Percentiles rank a stretch among this genome's conserved stretches.
These are phyloP conservation scores for Tricholaema leucomelas DNA, from an alignment of 2,113 vertebrate genomes.

Conservation along the genomic window DNA sequence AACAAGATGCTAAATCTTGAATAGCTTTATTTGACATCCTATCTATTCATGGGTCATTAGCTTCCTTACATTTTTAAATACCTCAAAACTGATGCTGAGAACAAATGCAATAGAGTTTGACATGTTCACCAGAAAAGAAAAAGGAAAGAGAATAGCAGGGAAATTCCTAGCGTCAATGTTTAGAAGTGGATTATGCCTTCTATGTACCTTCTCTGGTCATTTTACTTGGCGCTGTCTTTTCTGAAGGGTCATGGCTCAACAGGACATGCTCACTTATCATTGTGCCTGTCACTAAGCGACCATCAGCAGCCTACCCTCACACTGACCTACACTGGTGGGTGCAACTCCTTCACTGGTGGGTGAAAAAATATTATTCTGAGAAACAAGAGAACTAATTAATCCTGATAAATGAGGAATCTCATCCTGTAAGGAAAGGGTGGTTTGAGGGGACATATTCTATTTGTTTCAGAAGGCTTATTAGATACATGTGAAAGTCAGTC, in stretches of 20 bases:
- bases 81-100: conserved; percentile 15
- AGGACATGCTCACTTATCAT: conserved; percentile 71
- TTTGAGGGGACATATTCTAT: background rate
- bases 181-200: conserved; percentile 24
- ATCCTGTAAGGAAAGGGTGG: background rate
- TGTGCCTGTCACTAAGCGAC: conserved; percentile 67
- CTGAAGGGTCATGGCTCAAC: conserved; percentile 69
- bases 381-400: conserved; percentile 73
- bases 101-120: conserved; percentile 41
- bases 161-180: conserved; percentile 62
- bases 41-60: conserved; percentile 14
- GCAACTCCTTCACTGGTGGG: no score
- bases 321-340: conserved; percentile 65
- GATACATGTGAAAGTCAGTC: background rate
- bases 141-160: background rate
- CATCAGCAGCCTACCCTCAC: conserved; percentile 69
- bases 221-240: conserved; percentile 66
- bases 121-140: conserved; percentile 44
- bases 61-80: conserved; percentile 14
- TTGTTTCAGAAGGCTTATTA: conserved; percentile 21
- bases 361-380: no score
- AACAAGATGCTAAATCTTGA: background rate
- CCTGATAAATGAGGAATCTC: conserved; percentile 58
- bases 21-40: conserved; percentile 39
- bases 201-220: conserved; percentile 24